Percentiles rank a stretch among this genome's conserved stretches.
phyloP scores from a whole-genome alignment of 2,888 invertebrate genomes.

The Amiota mariae region DNA sequence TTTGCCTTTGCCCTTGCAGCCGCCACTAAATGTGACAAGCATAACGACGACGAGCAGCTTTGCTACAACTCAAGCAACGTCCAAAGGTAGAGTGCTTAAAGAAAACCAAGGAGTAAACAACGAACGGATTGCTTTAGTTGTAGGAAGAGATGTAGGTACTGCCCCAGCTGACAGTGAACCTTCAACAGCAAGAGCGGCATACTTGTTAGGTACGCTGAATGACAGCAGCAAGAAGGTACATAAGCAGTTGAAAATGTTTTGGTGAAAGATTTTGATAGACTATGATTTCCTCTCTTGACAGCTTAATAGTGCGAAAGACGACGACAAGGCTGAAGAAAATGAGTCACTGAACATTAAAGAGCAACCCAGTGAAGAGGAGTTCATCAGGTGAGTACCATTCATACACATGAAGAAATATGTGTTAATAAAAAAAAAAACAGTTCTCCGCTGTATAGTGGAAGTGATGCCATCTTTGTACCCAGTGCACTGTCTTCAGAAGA shows the following conservation, averaged over 20 bases:
- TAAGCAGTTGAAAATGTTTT: conserved; percentile 28
- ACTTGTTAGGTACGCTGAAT: conserved; percentile 40
- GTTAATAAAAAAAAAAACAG: not conserved
- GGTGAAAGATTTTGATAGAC: conserved; percentile 56
- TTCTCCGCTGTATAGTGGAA: conserved; percentile 23
- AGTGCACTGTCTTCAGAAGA: conserved; percentile 29
- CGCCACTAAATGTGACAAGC: conserved; percentile 62
- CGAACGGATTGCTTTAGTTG: not conserved
- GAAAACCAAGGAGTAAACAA: not conserved
- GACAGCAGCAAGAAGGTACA: conserved; percentile 57
- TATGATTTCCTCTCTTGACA: conserved; percentile 58
- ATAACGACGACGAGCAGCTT: conserved; percentile 52
- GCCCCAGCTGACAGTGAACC: conserved; percentile 30
- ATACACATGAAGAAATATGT: not conserved
- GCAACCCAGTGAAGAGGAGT: conserved; percentile 31
- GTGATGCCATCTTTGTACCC: conserved; percentile 50
- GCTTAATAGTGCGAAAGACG: conserved; percentile 54
- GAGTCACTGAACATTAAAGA: not conserved
- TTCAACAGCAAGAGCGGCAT: conserved; percentile 26
- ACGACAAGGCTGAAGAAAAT: conserved; percentile 37
- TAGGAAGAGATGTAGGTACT: not conserved
- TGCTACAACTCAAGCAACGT: conserved; percentile 30
- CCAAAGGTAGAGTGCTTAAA: not conserved
- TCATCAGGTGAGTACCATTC: conserved; percentile 50
- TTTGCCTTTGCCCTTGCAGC: conserved; percentile 55